phyloP scores from a whole-genome alignment of 2,113 vertebrate genomes.

The Rhineura floridana region DNA sequence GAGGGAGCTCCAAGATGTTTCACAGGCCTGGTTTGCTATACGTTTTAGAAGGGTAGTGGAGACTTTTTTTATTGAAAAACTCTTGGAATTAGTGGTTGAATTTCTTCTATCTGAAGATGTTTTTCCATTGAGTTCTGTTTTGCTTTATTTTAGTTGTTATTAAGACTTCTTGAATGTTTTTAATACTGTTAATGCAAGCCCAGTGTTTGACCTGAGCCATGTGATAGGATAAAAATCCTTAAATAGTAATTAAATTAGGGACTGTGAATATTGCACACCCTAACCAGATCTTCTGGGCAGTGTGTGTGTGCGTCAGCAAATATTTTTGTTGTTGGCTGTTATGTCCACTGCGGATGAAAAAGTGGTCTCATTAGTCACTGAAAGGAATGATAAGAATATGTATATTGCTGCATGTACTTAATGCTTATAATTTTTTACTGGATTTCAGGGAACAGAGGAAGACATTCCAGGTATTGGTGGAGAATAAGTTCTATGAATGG shows the following conservation, averaged over 20 bases:
- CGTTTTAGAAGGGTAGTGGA: not conserved
- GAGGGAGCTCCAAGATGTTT: not conserved
- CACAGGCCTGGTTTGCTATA: not conserved
- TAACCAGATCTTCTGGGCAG: not conserved
- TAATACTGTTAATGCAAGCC: not conserved
- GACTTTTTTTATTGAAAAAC: not conserved
- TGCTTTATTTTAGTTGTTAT: not conserved
- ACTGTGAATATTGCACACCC: not conserved
- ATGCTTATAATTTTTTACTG: constrained; percentile 18
- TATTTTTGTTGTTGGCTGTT: not conserved
- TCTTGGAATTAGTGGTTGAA: not conserved
- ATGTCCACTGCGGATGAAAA: not conserved
- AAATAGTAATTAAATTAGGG: not conserved
- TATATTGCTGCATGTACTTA: not conserved
- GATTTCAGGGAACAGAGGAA: constrained; percentile 86
- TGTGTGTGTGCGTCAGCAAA: not conserved
- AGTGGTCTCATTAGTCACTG: not conserved
- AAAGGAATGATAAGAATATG: not conserved
- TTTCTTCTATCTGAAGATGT: not conserved
- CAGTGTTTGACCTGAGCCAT: not conserved
- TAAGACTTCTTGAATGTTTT: not conserved
- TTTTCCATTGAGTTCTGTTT: not conserved
- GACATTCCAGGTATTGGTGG: constrained; percentile 88
- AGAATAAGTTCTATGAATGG: constrained; percentile 93
- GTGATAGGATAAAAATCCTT: not conserved